Percentiles rank a stretch among this genome's conserved stretches.
Evolutionary conservation across 2,888 invertebrate species (phyloP).

Genomic region (Steinernema carpocapsae): DNA sequence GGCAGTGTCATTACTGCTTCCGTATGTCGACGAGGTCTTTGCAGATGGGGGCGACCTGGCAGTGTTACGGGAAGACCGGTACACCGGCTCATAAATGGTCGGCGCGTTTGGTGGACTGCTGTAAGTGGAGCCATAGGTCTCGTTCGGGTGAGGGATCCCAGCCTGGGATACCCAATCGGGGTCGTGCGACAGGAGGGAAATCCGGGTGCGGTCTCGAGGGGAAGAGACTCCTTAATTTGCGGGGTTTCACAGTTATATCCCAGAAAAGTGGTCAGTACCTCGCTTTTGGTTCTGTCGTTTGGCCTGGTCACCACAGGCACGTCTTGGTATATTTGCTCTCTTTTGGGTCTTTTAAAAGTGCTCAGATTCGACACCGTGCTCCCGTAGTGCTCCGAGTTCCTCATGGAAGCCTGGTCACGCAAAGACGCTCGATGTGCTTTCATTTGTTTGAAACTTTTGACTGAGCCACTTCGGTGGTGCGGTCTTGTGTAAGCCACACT

Average conservation of each 20-base stretch:
- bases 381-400: constrained; percentile 11
- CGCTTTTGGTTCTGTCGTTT: background rate
- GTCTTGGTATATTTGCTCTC: constrained; percentile 19
- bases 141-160: constrained; percentile 15
- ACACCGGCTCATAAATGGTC: constrained; percentile 17
- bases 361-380: constrained; percentile 23
- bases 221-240: constrained; percentile 3
- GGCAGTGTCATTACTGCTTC: background rate
- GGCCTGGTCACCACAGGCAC: background rate
- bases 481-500: constrained; percentile 14
- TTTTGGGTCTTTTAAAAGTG: background rate
- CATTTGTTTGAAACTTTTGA: constrained; percentile 30
- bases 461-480: constrained; percentile 9
- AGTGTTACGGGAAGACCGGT: background rate
- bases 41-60: background rate
- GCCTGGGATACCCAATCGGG: constrained; percentile 20
- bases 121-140: background rate
- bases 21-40: background rate
- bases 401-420: constrained; percentile 5
- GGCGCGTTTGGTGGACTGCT: background rate
- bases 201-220: background rate
- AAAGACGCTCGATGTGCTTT: constrained; percentile 14
- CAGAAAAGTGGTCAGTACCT: background rate
- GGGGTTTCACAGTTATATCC: background rate
- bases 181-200: constrained; percentile 5